phyloP scores from a whole-genome alignment of 2,888 invertebrate species.

The Sphaeridia pumilis region DNA sequence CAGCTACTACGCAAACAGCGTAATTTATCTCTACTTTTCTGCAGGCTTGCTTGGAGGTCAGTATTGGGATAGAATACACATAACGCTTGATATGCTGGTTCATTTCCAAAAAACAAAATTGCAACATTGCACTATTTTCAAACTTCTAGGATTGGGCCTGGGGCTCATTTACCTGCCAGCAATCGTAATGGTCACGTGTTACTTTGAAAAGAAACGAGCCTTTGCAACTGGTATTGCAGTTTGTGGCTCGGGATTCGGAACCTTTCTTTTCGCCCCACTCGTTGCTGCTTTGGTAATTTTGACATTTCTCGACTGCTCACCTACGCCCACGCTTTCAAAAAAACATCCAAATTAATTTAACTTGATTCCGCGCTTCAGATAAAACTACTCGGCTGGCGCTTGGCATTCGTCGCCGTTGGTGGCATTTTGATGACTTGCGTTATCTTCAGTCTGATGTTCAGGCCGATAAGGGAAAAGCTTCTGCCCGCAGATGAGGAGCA shows the following conservation, averaged over 20 bases:
- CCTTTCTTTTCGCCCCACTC: conserved; percentile 77
- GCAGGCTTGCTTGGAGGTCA: conserved; percentile 79
- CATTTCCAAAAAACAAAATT: too few species aligned
- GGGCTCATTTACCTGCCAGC: conserved; percentile 96
- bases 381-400: conserved; percentile 58
- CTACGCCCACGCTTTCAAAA: too few species aligned
- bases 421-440: conserved; percentile 76
- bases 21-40: conserved; percentile 76
- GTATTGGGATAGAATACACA: too few species aligned
- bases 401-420: conserved; percentile 74
- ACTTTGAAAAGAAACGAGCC: conserved; percentile 88
- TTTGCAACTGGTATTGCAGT: conserved; percentile 90
- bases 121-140: not conserved
- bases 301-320: too few species aligned
- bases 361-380: too few species aligned
- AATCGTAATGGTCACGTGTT: conserved; percentile 92
- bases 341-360: too few species aligned
- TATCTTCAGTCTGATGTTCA: conserved; percentile 79
- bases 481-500: conserved; percentile 5
- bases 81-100: too few species aligned
- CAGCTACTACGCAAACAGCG: conserved; percentile 71
- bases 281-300: conserved; percentile 49
- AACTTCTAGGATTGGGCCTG: conserved; percentile 69
- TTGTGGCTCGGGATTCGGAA: conserved; percentile 92
- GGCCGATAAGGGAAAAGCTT: conserved; percentile 53